Evolutionary conservation across 2,113 vertebrate genomes (phyloP).

Genomic region (Pantherophis guttatus): DNA sequence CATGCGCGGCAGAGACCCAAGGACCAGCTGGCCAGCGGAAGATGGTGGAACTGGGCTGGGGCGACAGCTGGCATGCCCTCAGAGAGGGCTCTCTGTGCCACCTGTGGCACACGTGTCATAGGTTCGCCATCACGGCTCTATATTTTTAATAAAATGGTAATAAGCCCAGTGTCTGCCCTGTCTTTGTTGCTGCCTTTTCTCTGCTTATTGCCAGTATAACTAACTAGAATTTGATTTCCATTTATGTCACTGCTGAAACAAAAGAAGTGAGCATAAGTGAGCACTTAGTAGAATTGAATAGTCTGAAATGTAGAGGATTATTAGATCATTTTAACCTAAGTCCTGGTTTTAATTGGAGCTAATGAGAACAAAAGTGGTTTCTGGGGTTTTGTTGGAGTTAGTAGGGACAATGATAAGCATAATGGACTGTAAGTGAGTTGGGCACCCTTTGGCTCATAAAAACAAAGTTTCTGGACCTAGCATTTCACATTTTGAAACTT

Average conservation of each 20-base stretch:
- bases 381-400: not conserved
- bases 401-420: not conserved
- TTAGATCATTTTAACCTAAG: not conserved
- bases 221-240: not conserved
- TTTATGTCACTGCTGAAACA: not conserved
- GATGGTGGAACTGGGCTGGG: too few relatives aligned
- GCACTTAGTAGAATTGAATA: not conserved
- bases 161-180: not conserved
- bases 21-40: too few relatives aligned
- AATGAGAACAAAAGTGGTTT: slow-evolving; percentile 2
- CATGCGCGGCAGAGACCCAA: too few relatives aligned
- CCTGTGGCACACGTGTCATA: too few relatives aligned
- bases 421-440: not conserved
- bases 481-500: slow-evolving; percentile 41
- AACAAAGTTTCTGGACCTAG: slow-evolving; percentile 51
- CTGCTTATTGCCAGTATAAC: not conserved
- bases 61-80: too few relatives aligned
- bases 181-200: not conserved
- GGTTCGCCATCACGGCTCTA: too few relatives aligned
- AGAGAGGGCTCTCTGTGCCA: too few relatives aligned
- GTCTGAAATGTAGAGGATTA: not conserved
- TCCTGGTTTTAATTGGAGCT: not conserved
- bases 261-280: not conserved
- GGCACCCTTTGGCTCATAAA: slow-evolving; percentile 12
- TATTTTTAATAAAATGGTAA: not conserved